Evolutionary conservation across 2,888 invertebrate genomes (phyloP), one percentile per base, ranked within the genome.

Genomic region (Pheosia tremula): DNA sequence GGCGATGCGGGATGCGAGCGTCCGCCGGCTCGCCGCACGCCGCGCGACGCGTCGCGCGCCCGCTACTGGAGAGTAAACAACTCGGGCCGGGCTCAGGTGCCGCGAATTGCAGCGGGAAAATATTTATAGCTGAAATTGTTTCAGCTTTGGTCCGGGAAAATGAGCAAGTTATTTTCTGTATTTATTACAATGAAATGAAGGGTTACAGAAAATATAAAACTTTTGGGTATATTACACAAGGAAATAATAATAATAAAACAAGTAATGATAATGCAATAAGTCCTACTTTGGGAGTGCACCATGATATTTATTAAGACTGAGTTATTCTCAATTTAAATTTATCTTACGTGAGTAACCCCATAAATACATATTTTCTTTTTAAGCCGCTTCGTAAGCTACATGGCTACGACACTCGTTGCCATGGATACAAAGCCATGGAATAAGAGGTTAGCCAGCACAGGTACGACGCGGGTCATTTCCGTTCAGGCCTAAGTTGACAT

Each of bases 71-170:
- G 3, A n/a, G 47, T 47, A 47, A 47, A 47, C 47, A 47, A 47
- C 4, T 6, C 11, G 47, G 47, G 47, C 11, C 47, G 47, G 47
- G 47, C 11, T 47, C 47, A 47, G 47, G n/a, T 47, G 47, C n/a
- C n/a, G 47, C 47, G n/a, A 47, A 47, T 47, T 47, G 47, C 47
- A 47, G n/a, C 11, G 47, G 47, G 11, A 47, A n/a, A 47, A 47
- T 47, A 47, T 47, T 47, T 47, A 47, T 47, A 47, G 43, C 43
- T n/a, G 11, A n/a, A 47, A 47, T 47, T 47, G n/a, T 47, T 47
- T n/a, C 9, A 43, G 43, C 43, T 9, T 8, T 8, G 43, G 9
- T 43, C 4, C 43, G 10, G 43, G 43, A 9, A 39, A 39, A 39
- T 39, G 5, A 6, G 5, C 1, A 39, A 7, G 37, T 43, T 45